Conservation (phyloP, 2,113 vertebrate genomes). For the Lethenteron camtschaticum region DNA sequence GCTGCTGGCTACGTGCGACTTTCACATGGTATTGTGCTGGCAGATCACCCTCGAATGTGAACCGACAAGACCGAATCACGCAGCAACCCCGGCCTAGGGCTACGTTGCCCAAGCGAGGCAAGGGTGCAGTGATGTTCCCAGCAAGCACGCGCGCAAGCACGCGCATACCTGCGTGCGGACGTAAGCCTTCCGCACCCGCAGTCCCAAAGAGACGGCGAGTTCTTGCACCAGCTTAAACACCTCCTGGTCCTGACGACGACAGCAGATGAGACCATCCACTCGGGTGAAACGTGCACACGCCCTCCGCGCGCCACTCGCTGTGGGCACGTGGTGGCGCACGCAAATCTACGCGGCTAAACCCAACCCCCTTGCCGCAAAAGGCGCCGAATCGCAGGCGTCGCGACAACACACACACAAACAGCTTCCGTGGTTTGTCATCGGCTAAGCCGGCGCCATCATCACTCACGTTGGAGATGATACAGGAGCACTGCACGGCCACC, state of each 20-base stretch:
- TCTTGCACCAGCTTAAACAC: constrained; percentile 63
- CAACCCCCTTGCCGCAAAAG: not conserved
- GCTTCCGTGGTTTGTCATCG: too few relatives aligned
- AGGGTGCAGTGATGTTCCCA: too few relatives aligned
- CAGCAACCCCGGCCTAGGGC: too few relatives aligned
- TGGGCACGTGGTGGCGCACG: too few relatives aligned
- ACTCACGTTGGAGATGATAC: constrained; percentile 48
- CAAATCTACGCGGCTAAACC: not conserved
- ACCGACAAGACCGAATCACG: too few relatives aligned
- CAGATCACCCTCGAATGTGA: too few relatives aligned
- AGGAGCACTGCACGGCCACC: constrained; percentile 48
- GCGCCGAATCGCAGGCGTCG: not conserved
- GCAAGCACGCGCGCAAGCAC: too few relatives aligned
- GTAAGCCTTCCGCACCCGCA: constrained; percentile 56
- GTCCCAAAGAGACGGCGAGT: constrained; percentile 43
- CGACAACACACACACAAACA: not conserved
- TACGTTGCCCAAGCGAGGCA: too few relatives aligned
- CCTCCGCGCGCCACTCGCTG: not conserved
- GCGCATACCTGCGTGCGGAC: constrained; percentile 38
- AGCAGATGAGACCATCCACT: not conserved
- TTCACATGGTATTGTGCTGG: too few relatives aligned
- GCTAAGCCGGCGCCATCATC: too few relatives aligned
- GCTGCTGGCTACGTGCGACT: too few relatives aligned
- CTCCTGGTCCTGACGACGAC: constrained; percentile 41
- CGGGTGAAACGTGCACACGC: not conserved